Conservation (phyloP, 2,113 vertebrate genomes). For the Chascanopsetta lugubris region DNA sequence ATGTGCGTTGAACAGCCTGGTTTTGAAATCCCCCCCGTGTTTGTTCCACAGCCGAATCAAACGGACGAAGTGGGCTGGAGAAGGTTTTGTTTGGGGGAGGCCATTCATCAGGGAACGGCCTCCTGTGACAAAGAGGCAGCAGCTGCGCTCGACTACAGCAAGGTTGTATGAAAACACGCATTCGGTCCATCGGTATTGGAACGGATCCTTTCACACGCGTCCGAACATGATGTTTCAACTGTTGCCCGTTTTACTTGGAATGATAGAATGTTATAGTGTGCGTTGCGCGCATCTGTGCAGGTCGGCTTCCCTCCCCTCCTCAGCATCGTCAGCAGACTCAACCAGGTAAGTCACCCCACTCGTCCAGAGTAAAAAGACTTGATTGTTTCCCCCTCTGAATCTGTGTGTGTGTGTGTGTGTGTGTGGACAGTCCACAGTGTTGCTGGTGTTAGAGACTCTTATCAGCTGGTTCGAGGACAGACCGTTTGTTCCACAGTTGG, state of each 20-base stretch:
- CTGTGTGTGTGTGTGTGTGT: not conserved
- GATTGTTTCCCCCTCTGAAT: not conserved
- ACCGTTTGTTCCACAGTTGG: conserved; percentile 92
- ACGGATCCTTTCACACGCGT: too few species aligned
- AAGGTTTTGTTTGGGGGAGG: conserved; percentile 94
- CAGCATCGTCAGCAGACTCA: conserved; percentile 95
- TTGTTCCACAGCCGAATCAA: conserved; percentile 81
- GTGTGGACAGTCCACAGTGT: conserved; percentile 85
- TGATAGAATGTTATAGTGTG: not conserved
- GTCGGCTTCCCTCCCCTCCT: conserved; percentile 95
- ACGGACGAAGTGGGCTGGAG: conserved; percentile 96
- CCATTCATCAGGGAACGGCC: conserved; percentile 75
- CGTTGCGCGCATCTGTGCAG: conserved; percentile 67
- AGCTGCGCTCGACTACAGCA: conserved; percentile 89
- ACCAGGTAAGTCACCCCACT: conserved; percentile 83
- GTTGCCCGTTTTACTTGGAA: too few species aligned
- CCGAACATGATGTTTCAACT: too few species aligned
- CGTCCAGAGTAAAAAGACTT: not conserved
- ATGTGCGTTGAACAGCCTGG: too few species aligned
- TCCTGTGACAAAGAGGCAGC: conserved; percentile 63
- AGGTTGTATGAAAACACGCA: conserved; percentile 83
- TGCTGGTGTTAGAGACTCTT: conserved; percentile 90
- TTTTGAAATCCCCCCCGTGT: not conserved
- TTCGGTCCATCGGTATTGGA: too few species aligned
- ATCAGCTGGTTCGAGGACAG: conserved; percentile 92